phyloP scores from a whole-genome alignment of 2,113 vertebrate species.

The Leuciscus idus region DNA sequence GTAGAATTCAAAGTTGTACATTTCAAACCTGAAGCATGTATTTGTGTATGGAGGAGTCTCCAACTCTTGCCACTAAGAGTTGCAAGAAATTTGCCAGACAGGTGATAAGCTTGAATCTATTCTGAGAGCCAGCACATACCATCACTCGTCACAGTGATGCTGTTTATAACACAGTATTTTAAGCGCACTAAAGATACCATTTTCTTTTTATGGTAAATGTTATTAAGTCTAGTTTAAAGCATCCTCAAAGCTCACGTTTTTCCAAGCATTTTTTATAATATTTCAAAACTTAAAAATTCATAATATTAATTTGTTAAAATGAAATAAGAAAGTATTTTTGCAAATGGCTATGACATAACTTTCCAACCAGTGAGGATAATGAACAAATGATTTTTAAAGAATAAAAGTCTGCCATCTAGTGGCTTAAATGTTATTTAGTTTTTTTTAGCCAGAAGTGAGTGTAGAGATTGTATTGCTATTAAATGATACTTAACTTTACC shows the following conservation, averaged over 20 bases:
- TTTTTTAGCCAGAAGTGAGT: neutral
- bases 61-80: neutral
- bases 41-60: neutral
- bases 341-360: neutral
- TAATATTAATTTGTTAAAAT: neutral
- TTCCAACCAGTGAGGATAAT: neutral
- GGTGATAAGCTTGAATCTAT: constrained; percentile 48
- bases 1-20: neutral
- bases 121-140: constrained; percentile 47
- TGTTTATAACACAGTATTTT: constrained; percentile 29
- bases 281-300: neutral
- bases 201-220: constrained; percentile 1
- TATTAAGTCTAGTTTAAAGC: neutral
- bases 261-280: neutral
- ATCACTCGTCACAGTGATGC: neutral
- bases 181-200: neutral
- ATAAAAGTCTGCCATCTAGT: constrained; percentile 54
- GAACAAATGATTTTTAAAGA: neutral
- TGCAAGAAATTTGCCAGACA: constrained; percentile 19
- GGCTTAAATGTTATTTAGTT: neutral
- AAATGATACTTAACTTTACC: neutral
- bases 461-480: neutral
- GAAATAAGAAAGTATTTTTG: neutral
- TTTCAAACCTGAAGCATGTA: neutral
- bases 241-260: neutral